A percentile compares a stretch with the other conserved stretches of the same genome.
phyloP scores from a whole-genome alignment of 2,797 vertebrate species.

The Rhyacichthys aspro region DNA sequence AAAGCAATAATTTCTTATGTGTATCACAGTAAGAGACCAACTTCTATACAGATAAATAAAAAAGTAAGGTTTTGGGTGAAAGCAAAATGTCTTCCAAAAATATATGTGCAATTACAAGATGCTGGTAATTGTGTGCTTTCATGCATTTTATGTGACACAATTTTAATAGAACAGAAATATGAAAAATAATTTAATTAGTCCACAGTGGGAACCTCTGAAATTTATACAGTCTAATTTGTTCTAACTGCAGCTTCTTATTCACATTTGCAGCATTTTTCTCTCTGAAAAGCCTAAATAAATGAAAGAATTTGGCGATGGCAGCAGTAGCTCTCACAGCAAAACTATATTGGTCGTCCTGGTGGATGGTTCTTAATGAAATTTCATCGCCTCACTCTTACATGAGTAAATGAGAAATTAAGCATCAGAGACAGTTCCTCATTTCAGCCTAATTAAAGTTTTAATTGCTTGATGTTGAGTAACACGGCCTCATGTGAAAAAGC shows the following conservation, averaged over 20 bases:
- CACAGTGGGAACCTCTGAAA: constrained; percentile 5
- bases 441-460: constrained; percentile 80
- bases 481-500: constrained; percentile 59
- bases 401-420: constrained; percentile 77
- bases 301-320: constrained; percentile 42
- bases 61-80: constrained; percentile 25
- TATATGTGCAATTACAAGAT: neutral
- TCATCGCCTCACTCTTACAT: constrained; percentile 67
- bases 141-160: neutral
- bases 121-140: neutral
- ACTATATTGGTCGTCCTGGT: constrained; percentile 53
- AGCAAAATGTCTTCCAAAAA: neutral
- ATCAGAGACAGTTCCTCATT: constrained; percentile 76
- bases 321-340: constrained; percentile 38
- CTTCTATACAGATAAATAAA: constrained; percentile 25
- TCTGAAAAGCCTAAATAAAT: constrained; percentile 42
- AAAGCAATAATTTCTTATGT: too few species aligned
- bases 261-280: constrained; percentile 22
- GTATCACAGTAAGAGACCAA: too few species aligned
- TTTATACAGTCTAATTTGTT: constrained; percentile 11
- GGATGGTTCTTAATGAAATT: constrained; percentile 68
- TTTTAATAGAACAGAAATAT: constrained; percentile 5
- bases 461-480: constrained; percentile 72
- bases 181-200: constrained; percentile 9
- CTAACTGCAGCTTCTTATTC: constrained; percentile 12